Evolutionary conservation across 2,797 vertebrate species (phyloP), one percentile per base, ranked within the genome.

Genomic region (Hypotaenidia okinawae): DNA sequence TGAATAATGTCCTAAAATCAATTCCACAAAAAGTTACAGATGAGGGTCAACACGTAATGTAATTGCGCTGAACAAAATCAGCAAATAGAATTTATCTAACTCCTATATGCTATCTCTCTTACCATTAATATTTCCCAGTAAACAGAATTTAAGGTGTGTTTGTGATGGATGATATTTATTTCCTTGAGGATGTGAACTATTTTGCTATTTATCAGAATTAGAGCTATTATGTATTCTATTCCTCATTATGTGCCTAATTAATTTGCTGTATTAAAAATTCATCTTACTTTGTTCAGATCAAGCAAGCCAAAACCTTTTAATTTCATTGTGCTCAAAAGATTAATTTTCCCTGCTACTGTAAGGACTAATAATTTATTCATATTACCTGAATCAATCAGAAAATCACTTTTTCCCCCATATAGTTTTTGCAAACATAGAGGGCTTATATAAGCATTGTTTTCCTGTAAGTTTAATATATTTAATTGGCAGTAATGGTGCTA

Each of bases 171-270:
- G 94, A 78, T 98, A 98, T 97, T 98, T 98, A 97, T 97, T 98
- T 97, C 95, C 95, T 97, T 97, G 84, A 96, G 90, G 88, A 96
- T 96, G 92, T 96, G 79, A 81, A 93, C 66, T 96, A 95, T 97
- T 97, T 97, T 97, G 94, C 91, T 96, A 97, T 98, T 98, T 97
- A 97, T 98, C 97, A 97, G 95, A 96, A 98, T 98, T 98, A 97
- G 90, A 96, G 85, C 62, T 97, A 94, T 94, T 96, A 98, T 84
- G 63, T 86, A 92, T 94, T 89, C 61, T 91, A 92, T 97, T 97
- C 93, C 95, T 96, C 97, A 98, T 98, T 98, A 97, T 17, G 88
- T 98, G 96, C 96, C 93, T 98, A 98, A 98, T 98, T 98, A 98
- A 98, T 97, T 98, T 95, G 77, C 84, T 96, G 59, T 96, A 97